These are phyloP conservation scores for Cyprinodon variegatus DNA, from an alignment of 2,113 vertebrate species.

Conservation along the genomic window DNA sequence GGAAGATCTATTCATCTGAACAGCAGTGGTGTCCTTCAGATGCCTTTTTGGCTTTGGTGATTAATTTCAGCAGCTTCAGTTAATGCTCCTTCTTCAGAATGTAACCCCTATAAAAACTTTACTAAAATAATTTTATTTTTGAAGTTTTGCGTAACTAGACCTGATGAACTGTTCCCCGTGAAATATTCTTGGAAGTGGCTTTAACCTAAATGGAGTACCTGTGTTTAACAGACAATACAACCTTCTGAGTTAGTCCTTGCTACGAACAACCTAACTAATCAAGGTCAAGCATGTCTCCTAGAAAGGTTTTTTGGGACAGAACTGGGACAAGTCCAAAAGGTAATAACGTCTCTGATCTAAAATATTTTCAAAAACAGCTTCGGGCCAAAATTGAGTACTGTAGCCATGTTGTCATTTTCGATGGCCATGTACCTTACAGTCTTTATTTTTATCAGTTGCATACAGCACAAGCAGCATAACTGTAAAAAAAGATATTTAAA, in stretches of 20 bases:
- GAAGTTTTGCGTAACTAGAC: not conserved
- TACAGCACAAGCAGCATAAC: not conserved
- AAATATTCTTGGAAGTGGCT: not conserved
- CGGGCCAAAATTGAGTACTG: no score
- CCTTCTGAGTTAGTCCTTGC: not conserved
- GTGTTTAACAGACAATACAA: not conserved
- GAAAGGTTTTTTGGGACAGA: constrained; percentile 6
- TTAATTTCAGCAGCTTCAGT: constrained; percentile 58
- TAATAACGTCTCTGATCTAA: not conserved
- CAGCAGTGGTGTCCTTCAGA: constrained; percentile 47
- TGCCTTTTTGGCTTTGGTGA: constrained; percentile 61
- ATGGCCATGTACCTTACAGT: not conserved
- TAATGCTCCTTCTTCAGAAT: not conserved
- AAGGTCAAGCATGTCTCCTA: constrained; percentile 18
- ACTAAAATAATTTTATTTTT: not conserved
- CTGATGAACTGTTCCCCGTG: not conserved
- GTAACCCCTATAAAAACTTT: not conserved
- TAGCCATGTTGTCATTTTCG: not conserved
- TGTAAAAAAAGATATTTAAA: not conserved
- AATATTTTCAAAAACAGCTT: no score
- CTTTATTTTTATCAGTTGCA: not conserved
- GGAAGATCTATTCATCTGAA: constrained; percentile 64
- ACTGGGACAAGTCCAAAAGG: not conserved
- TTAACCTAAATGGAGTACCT: not conserved
- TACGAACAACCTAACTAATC: constrained; percentile 27